Evolutionary conservation across 1,140 invertebrate genomes (phyloP).

Genomic region (Tetragonula clypearis): DNA sequence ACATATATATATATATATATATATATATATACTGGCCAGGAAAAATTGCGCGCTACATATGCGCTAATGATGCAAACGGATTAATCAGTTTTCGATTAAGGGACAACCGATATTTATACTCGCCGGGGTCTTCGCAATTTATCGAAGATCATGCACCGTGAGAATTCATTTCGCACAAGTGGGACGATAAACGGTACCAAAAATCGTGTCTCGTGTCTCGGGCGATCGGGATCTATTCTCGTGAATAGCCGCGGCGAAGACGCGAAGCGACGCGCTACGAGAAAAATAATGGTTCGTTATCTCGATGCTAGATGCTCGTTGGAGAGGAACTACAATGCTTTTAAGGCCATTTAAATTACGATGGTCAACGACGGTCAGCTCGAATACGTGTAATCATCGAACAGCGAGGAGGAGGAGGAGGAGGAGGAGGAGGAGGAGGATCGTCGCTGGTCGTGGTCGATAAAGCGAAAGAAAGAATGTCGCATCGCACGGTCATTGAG

Average conservation of each 20-base stretch:
- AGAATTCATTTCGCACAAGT: constrained; percentile 30
- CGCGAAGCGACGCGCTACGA: neutral
- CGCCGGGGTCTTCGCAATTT: too few relatives aligned
- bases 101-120: neutral
- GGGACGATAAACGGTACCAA: constrained; percentile 30
- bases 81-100: neutral
- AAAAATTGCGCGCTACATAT: too few relatives aligned
- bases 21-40: too few relatives aligned
- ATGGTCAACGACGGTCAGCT: neutral
- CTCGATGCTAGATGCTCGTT: neutral
- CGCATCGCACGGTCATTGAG: neutral
- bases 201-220: neutral
- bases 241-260: neutral
- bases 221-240: neutral
- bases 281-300: constrained; percentile 25
- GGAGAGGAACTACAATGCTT: neutral
- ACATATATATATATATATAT: too few relatives aligned
- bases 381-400: constrained; percentile 13
- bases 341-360: neutral
- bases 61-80: too few relatives aligned
- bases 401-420: neutral
- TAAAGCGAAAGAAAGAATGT: constrained; percentile 35
- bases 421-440: neutral
- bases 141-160: neutral
- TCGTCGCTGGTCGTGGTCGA: constrained; percentile 20